A percentile compares a stretch with the other conserved stretches of the same genome.
phyloP scores from a whole-genome alignment of 2,113 vertebrate species.

The Piaya cayana region DNA sequence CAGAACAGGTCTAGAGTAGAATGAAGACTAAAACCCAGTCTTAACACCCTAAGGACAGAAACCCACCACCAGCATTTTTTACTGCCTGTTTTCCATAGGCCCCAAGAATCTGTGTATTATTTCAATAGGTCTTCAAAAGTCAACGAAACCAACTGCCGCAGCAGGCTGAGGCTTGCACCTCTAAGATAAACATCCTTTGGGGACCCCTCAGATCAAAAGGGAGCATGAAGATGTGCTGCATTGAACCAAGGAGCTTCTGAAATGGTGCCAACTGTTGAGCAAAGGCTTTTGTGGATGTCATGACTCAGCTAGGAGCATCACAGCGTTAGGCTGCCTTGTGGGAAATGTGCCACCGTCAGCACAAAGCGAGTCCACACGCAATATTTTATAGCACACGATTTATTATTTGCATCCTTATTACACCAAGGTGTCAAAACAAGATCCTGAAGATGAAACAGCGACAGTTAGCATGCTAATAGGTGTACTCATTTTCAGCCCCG shows the following conservation, averaged over 20 bases:
- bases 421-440: not conserved
- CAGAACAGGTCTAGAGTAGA: not conserved
- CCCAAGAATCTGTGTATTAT: not conserved
- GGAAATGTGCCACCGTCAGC: not conserved
- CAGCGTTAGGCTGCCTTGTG: not conserved
- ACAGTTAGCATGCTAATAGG: not conserved
- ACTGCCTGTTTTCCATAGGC: not conserved
- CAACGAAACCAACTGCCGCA: not conserved
- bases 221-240: not conserved
- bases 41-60: not conserved
- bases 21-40: not conserved
- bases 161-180: not conserved
- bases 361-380: not conserved
- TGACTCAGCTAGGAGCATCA: not conserved
- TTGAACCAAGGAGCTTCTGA: not conserved
- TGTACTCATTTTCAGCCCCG: not conserved
- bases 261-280: not conserved
- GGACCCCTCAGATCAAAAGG: not conserved
- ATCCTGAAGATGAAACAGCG: constrained; percentile 26
- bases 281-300: not conserved
- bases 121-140: not conserved
- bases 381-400: not conserved
- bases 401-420: constrained; percentile 23
- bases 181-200: not conserved
- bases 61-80: not conserved